Evolutionary conservation across 64 coral and sea anemone species (phyloP).

Genomic region (Porites lutea): DNA sequence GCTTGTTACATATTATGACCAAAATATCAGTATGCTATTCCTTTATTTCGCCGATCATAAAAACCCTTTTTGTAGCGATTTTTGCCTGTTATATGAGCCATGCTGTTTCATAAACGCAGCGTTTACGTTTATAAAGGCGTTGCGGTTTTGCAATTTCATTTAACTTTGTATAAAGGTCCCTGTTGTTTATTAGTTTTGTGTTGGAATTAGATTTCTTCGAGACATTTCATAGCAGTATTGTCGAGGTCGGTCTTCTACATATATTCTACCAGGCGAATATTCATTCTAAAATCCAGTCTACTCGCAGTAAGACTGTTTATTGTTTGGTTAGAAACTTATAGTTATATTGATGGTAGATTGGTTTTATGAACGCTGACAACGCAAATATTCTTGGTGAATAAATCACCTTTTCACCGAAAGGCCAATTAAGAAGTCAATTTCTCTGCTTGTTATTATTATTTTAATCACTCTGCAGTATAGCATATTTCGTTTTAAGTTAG

Average conservation of each 20-base stretch:
- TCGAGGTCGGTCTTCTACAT: neutral
- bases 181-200: neutral
- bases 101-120: neutral
- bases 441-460: neutral
- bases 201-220: neutral
- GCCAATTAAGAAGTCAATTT: neutral
- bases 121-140: neutral
- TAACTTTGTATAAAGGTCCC: neutral
- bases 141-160: neutral
- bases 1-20: neutral
- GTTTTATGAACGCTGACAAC: neutral
- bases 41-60: neutral
- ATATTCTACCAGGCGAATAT: no score
- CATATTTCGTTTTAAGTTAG: no score
- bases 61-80: neutral
- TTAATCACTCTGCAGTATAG: no score
- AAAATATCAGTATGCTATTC: neutral
- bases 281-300: neutral
- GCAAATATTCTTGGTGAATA: neutral
- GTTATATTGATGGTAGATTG: neutral
- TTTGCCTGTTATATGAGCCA: neutral
- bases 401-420: constrained; percentile 13
- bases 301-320: neutral
- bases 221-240: neutral
- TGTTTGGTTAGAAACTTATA: neutral